Conservation (phyloP, 2,888 invertebrate genomes). For the Plagiodera versicolora region DNA sequence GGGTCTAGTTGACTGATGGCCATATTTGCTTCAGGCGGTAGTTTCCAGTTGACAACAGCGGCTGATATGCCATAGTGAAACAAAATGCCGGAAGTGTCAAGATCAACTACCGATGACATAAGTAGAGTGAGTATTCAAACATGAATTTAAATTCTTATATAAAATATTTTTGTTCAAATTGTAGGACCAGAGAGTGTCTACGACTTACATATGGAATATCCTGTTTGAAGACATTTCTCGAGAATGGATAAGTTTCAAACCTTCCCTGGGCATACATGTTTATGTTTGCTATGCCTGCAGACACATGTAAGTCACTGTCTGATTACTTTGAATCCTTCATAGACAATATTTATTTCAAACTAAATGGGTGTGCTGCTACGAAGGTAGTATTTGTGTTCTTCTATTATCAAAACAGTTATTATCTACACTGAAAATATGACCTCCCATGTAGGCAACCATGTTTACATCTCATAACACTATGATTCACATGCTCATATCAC, state of each 20-base stretch:
- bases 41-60: too few species aligned
- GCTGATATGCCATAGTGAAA: too few species aligned
- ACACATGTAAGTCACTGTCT: constrained; percentile 36
- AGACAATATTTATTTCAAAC: too few species aligned
- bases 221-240: constrained; percentile 30
- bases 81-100: neutral
- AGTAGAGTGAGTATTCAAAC: constrained; percentile 62
- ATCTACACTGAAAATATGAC: too few species aligned
- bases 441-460: too few species aligned
- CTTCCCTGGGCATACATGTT: constrained; percentile 31
- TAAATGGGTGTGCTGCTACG: too few species aligned
- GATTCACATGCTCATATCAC: too few species aligned
- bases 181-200: constrained; percentile 27
- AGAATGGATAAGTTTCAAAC: constrained; percentile 40
- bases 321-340: too few species aligned
- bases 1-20: neutral
- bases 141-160: neutral
- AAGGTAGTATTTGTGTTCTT: too few species aligned
- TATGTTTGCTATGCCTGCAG: constrained; percentile 37
- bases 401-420: too few species aligned
- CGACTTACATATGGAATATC: constrained; percentile 31
- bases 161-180: constrained; percentile 9
- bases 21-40: too few species aligned
- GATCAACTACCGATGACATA: neutral
- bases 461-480: too few species aligned